Conservation (phyloP, 2,797 vertebrate genomes). For the Channallabes apus region DNA sequence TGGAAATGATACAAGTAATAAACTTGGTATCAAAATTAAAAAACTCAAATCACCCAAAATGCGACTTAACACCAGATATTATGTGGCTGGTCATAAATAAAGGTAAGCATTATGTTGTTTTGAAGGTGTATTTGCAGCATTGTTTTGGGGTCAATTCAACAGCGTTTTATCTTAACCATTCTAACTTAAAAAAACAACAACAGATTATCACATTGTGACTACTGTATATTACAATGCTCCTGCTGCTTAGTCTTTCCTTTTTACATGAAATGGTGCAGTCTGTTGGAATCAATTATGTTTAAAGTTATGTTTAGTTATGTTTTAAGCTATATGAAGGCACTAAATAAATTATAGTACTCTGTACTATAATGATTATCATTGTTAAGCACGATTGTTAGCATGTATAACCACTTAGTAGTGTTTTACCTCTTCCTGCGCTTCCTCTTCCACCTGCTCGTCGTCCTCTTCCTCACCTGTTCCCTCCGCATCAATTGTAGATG, state of each 20-base stretch:
- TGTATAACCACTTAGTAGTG: background rate
- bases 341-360: background rate
- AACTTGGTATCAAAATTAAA: too few relatives aligned
- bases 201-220: too few relatives aligned
- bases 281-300: background rate
- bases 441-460: conserved; percentile 48
- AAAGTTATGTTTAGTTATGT: background rate
- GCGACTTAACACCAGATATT: too few relatives aligned
- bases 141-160: too few relatives aligned
- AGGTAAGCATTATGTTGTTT: too few relatives aligned
- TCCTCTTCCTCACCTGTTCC: conserved; percentile 63
- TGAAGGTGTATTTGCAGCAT: too few relatives aligned
- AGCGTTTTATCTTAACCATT: too few relatives aligned
- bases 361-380: background rate
- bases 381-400: background rate
- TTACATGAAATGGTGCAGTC: background rate
- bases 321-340: background rate
- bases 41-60: too few relatives aligned
- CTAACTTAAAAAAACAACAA: too few relatives aligned
- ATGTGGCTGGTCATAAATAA: too few relatives aligned
- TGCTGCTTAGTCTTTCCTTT: background rate
- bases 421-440: conserved; percentile 19
- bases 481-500: conserved; percentile 54
- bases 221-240: too few relatives aligned
- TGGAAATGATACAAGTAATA: too few relatives aligned